These are phyloP conservation scores for Drosophila mettleri DNA, from an alignment of 2,888 invertebrate species.

Conservation along the genomic window DNA sequence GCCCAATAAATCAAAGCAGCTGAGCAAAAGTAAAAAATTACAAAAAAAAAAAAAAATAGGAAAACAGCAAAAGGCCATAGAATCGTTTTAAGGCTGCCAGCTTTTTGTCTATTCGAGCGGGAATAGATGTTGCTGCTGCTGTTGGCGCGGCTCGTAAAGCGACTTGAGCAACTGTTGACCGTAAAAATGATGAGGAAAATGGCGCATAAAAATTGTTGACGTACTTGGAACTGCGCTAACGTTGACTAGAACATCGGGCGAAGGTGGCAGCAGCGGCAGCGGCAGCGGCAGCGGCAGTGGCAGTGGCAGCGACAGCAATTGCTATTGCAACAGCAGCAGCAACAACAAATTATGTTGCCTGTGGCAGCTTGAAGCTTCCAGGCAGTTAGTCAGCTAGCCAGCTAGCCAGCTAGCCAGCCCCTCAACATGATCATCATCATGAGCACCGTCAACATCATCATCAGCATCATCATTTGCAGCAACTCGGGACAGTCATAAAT, in stretches of 20 bases:
- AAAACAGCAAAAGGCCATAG: conserved; percentile 44
- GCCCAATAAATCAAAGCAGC: conserved; percentile 66
- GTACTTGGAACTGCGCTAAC: conserved; percentile 50
- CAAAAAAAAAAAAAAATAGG: too few relatives aligned
- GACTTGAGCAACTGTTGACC: conserved; percentile 62
- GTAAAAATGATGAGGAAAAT: conserved; percentile 69
- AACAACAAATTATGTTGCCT: conserved; percentile 69
- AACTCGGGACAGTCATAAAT: conserved; percentile 71
- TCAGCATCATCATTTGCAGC: conserved; percentile 4
- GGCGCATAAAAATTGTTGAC: conserved; percentile 68
- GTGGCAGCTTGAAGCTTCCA: conserved; percentile 45
- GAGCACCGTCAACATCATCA: conserved; percentile 21
- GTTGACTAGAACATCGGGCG: conserved; percentile 28
- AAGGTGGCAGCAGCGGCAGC: conserved; percentile 5
- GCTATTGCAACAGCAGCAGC: conserved; percentile 30
- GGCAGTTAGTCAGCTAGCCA: conserved; percentile 31
- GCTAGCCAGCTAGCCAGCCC: conserved; percentile 22
- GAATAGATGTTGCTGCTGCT: conserved; percentile 38
- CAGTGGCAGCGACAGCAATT: conserved; percentile 19
- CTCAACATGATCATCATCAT: conserved; percentile 22
- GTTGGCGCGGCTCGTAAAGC: conserved; percentile 45
- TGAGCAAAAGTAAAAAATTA: too few relatives aligned
- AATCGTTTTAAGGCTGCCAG: conserved; percentile 33
- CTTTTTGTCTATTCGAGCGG: conserved; percentile 42
- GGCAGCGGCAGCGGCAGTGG: conserved; percentile 13